A percentile compares a stretch with the other conserved stretches of the same genome.
phyloP scores from a whole-genome alignment of 2,113 vertebrate species.

The Thinocorus orbignyianus region DNA sequence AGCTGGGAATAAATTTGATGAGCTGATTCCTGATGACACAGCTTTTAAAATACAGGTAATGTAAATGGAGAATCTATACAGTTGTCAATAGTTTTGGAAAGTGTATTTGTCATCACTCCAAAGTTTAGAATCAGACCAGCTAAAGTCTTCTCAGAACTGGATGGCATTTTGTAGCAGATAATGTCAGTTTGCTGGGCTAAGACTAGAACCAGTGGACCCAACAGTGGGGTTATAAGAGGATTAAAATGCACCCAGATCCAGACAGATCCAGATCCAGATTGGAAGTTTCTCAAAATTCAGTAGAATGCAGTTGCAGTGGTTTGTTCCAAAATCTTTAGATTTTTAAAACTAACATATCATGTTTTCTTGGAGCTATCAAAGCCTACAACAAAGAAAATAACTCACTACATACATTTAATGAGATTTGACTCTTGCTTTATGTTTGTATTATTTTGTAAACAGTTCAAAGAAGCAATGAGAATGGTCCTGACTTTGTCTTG shows the following conservation, averaged over 20 bases:
- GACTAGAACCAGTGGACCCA: background rate
- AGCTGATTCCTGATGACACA: constrained; percentile 6
- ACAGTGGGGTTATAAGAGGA: background rate
- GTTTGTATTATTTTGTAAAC: background rate
- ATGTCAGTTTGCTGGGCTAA: background rate
- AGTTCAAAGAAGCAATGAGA: background rate
- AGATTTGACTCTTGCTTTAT: background rate
- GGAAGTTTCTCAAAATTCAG: background rate
- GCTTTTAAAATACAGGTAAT: constrained; percentile 24
- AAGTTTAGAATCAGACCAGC: background rate
- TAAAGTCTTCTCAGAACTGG: constrained; percentile 5
- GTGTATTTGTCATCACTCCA: background rate
- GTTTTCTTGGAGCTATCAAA: background rate
- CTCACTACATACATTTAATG: background rate
- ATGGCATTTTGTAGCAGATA: background rate
- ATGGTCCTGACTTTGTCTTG: background rate
- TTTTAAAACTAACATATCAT: background rate
- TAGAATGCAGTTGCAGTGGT: background rate
- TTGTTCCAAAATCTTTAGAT: background rate
- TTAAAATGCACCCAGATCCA: background rate
- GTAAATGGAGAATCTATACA: constrained; percentile 21
- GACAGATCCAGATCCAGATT: background rate
- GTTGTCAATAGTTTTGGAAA: constrained; percentile 27
- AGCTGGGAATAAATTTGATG: constrained; percentile 11
- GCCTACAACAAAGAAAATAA: background rate